A percentile compares a stretch with the other conserved stretches of the same genome.
phyloP scores from a whole-genome alignment of 53 echinoderm and acorn worm genomes.

The Holothuria scabra region DNA sequence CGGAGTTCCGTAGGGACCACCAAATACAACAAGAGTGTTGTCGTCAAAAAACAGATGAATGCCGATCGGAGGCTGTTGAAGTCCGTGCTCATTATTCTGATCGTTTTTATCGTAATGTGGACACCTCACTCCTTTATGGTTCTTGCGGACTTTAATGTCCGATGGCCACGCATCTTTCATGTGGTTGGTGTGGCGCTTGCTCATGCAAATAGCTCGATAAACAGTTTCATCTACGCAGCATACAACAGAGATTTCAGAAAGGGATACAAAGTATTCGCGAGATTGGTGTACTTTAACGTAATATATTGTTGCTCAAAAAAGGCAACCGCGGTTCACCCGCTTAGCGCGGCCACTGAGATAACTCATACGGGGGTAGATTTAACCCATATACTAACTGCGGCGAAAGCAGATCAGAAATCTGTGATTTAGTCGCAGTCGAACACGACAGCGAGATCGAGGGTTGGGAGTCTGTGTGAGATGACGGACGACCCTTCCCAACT shows the following conservation, averaged over 20 bases:
- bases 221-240: conserved; percentile 51
- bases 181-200: conserved; percentile 44
- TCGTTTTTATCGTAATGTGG: conserved; percentile 54
- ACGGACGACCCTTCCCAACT: too few relatives aligned
- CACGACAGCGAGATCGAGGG: too few relatives aligned
- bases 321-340: neutral
- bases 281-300: neutral
- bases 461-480: too few relatives aligned
- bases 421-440: too few relatives aligned
- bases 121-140: conserved; percentile 47
- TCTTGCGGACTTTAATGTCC: conserved; percentile 18
- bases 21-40: neutral
- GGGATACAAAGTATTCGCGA: conserved; percentile 34
- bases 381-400: too few relatives aligned
- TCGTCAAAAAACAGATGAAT: conserved; percentile 7
- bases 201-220: conserved; percentile 54
- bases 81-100: conserved; percentile 44
- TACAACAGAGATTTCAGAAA: conserved; percentile 38
- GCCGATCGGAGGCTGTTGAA: conserved; percentile 34
- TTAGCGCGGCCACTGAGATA: neutral
- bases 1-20: conserved; percentile 15
- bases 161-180: conserved; percentile 45
- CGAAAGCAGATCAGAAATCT: too few relatives aligned
- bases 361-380: neutral
- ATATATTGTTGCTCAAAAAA: neutral